phyloP scores from a whole-genome alignment of 2,113 vertebrate genomes.

The Grus americana region DNA sequence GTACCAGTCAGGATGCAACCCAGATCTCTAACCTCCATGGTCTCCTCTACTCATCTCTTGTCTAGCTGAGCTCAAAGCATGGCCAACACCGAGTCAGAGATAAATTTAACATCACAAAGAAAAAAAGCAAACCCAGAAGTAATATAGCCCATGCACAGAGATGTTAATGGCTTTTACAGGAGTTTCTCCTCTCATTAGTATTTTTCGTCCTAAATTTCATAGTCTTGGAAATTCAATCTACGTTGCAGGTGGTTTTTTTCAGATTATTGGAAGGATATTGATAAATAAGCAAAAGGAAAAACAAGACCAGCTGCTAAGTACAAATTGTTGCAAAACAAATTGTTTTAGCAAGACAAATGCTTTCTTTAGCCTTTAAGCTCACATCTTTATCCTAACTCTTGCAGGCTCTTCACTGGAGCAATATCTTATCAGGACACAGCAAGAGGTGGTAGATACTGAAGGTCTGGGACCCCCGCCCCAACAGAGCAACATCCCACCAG shows the following conservation, averaged over 20 bases:
- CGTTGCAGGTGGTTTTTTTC: neutral
- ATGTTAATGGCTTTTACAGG: neutral
- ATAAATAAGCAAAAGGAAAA: neutral
- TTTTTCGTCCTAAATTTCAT: neutral
- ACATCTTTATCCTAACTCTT: neutral
- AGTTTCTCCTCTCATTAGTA: neutral
- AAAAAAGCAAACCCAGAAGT: neutral
- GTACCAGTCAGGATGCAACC: neutral
- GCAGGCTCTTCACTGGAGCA: no score
- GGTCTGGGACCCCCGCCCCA: no score
- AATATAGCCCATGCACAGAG: neutral
- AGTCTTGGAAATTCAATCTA: neutral
- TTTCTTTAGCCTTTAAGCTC: neutral
- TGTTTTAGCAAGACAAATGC: neutral
- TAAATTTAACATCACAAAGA: fast-evolving
- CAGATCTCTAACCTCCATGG: neutral
- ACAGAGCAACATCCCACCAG: neutral
- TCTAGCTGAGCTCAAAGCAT: neutral
- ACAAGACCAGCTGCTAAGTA: no score
- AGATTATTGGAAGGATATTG: neutral
- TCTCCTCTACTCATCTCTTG: neutral
- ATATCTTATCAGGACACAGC: neutral
- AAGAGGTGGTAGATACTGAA: neutral
- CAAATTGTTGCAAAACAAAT: no score
- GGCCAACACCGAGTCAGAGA: neutral